These are phyloP conservation scores for Wiebesia pumilae DNA, from an alignment of 1,140 invertebrate species.

Conservation along the genomic window DNA sequence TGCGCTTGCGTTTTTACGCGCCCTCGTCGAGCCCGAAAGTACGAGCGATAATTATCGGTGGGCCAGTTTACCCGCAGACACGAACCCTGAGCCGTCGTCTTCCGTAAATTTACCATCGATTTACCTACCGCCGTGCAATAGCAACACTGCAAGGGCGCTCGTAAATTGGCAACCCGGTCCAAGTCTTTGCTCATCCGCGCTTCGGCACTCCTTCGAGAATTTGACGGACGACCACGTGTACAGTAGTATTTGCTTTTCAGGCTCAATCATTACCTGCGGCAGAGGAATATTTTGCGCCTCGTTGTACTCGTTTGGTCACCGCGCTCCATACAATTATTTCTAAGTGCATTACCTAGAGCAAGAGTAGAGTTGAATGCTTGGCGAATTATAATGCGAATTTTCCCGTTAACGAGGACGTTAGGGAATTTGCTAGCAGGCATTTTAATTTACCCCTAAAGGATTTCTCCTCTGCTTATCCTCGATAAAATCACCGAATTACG, in stretches of 20 bases:
- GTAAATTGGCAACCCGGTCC: neutral
- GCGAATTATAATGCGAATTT: too few relatives aligned
- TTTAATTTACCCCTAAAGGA: too few relatives aligned
- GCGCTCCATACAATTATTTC: too few relatives aligned
- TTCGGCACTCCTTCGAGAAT: neutral
- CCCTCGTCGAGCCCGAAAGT: neutral
- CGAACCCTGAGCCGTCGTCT: neutral
- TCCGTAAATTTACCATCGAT: conserved; percentile 35
- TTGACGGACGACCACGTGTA: neutral
- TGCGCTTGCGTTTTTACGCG: neutral
- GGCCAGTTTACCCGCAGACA: neutral
- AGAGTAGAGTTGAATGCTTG: too few relatives aligned
- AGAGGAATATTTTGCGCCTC: neutral
- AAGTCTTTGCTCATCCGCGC: too few relatives aligned
- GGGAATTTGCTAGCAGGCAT: too few relatives aligned
- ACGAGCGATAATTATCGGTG: conserved; percentile 1
- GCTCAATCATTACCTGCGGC: neutral
- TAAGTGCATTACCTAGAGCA: too few relatives aligned
- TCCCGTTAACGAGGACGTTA: too few relatives aligned
- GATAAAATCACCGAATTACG: too few relatives aligned
- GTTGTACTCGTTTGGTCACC: too few relatives aligned
- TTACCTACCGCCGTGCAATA: conserved; percentile 33
- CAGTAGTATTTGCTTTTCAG: neutral
- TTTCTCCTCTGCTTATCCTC: too few relatives aligned
- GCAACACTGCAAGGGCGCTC: neutral